Percentiles rank a stretch among this genome's conserved stretches.
These are phyloP conservation scores for Chloroceryle aenea DNA, from an alignment of 2,113 vertebrate genomes.

Conservation along the genomic window DNA sequence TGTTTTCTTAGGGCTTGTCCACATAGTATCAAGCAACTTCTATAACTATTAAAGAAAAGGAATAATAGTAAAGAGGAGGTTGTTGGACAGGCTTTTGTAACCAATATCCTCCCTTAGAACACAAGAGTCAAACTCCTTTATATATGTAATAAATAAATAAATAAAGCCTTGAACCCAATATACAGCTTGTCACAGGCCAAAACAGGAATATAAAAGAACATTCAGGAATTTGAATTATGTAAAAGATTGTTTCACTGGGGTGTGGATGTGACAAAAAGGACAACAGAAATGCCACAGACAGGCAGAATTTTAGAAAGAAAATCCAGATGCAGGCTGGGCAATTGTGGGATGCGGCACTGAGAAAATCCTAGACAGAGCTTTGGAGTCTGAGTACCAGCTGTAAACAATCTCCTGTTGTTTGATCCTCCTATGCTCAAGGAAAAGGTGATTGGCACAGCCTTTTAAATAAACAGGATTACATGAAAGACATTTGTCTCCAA, in stretches of 20 bases:
- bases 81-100: neutral
- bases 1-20: neutral
- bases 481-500: neutral
- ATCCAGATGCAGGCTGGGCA: slow-evolving; percentile 34
- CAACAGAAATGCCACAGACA: neutral
- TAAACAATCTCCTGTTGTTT: slow-evolving; percentile 54
- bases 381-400: slow-evolving; percentile 35
- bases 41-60: neutral
- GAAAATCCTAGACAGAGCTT: slow-evolving; percentile 21
- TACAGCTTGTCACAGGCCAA: neutral
- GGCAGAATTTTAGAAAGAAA: slow-evolving; percentile 20
- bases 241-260: neutral
- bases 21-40: neutral
- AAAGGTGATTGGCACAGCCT: slow-evolving; percentile 48
- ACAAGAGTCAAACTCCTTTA: neutral
- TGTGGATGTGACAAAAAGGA: neutral
- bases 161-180: neutral
- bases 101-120: neutral
- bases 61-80: neutral
- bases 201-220: neutral
- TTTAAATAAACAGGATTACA: slow-evolving; percentile 44
- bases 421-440: slow-evolving; percentile 52
- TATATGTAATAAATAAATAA: neutral
- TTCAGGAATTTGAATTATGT: neutral
- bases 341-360: neutral